Evolutionary conservation across 2,113 vertebrate genomes (phyloP).

Genomic region (Chrysochloris asiatica): DNA sequence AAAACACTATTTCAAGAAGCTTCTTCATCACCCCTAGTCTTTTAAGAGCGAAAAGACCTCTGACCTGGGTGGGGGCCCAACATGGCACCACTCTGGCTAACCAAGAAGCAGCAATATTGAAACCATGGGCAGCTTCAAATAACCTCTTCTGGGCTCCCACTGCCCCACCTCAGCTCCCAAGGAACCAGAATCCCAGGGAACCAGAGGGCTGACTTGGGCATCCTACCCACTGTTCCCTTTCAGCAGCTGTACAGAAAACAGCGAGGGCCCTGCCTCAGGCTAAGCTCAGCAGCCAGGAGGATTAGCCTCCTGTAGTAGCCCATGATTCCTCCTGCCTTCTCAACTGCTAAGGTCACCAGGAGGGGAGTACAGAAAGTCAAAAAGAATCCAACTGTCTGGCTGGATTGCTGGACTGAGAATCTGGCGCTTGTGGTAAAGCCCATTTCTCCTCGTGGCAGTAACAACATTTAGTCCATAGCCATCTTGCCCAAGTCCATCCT

Average conservation of each 20-base stretch:
- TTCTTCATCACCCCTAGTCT: neutral
- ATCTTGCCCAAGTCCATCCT: neutral
- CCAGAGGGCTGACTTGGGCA: neutral
- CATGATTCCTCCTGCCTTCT: conserved; percentile 21
- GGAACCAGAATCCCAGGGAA: neutral
- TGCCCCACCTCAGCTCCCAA: conserved; percentile 12
- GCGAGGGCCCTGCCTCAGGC: neutral
- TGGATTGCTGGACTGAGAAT: conserved; percentile 4
- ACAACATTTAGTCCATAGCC: neutral
- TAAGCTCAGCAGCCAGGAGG: too few relatives aligned
- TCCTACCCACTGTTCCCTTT: neutral
- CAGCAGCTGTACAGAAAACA: conserved; percentile 15
- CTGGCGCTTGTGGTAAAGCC: neutral
- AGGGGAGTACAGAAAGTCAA: neutral
- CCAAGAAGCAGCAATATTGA: conserved; percentile 1
- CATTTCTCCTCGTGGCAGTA: neutral
- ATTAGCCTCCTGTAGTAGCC: neutral
- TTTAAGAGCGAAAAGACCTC: conserved; percentile 24
- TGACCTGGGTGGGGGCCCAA: neutral
- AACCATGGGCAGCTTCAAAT: neutral
- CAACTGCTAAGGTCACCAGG: conserved; percentile 13
- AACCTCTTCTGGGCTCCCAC: neutral
- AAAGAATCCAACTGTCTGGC: neutral
- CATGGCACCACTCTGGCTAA: neutral
- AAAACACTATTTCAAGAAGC: conserved; percentile 45